Conservation (phyloP, 2,888 invertebrate genomes). For the Leucoptera coffeella region DNA sequence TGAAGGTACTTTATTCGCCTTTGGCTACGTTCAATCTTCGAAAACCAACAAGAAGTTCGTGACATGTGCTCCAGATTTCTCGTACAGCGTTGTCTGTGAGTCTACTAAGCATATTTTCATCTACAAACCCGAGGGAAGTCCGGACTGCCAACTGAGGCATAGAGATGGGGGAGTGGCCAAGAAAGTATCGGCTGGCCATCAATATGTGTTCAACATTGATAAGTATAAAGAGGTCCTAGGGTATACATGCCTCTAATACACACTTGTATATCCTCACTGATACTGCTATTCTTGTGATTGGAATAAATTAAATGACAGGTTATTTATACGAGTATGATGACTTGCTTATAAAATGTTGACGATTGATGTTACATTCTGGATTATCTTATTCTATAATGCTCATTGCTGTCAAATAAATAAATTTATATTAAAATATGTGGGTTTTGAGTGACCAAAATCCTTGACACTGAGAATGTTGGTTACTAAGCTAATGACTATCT, state of each 20-base stretch:
- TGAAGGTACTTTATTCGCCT: slow-evolving; percentile 71
- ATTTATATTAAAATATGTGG: too few relatives aligned
- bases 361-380: too few relatives aligned
- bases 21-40: slow-evolving; percentile 82
- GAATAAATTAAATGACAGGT: too few relatives aligned
- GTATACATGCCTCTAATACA: slow-evolving; percentile 61
- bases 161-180: slow-evolving; percentile 57
- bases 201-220: slow-evolving; percentile 67
- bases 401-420: too few relatives aligned
- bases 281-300: slow-evolving; percentile 40
- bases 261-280: slow-evolving; percentile 63
- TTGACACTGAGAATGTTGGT: too few relatives aligned
- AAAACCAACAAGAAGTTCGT: slow-evolving; percentile 75
- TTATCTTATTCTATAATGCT: too few relatives aligned
- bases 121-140: slow-evolving; percentile 55
- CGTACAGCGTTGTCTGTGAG: slow-evolving; percentile 71
- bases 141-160: slow-evolving; percentile 59
- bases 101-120: slow-evolving; percentile 68
- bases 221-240: slow-evolving; percentile 67
- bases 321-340: too few relatives aligned
- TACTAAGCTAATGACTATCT: too few relatives aligned
- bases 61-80: slow-evolving; percentile 66
- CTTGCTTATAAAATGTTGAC: too few relatives aligned
- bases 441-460: too few relatives aligned
- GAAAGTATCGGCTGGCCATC: slow-evolving; percentile 62